Evolutionary conservation across 2,888 invertebrate genomes (phyloP), one percentile per base, ranked within the genome.

Genomic region (Anthophora plumipes): DNA sequence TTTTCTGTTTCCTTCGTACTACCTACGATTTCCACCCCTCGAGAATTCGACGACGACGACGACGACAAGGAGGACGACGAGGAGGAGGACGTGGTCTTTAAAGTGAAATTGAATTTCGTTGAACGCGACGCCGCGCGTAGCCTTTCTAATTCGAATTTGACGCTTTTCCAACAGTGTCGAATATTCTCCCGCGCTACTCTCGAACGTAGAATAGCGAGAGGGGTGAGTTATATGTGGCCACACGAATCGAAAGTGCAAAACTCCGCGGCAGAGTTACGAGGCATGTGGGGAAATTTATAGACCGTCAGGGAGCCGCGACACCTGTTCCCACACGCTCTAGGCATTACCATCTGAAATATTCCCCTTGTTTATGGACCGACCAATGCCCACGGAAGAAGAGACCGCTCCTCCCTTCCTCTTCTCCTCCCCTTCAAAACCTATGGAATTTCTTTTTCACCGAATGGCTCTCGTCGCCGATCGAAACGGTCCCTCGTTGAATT

Each of bases 121-220:
- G 22, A 60, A 39, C 80, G 76, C 68, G 5, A 57, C 77, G 73
- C 55, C 31, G 31, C 31, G 31, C 31, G 31, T 31, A 31, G 57
- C 85, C 81, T 72, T 80, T 82, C 82, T 86, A 86, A 88, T 88
- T 83, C 83, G 82, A 84, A 84, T 85, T 83, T 83, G 82, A 83
- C 85, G 68, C 74, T 82, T 72, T n/a, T 25, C n/a, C 41, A 20
- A 17, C 64, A 52, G n/a, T 31, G 31, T 31, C 31, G 31, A 31
- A 31, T 31, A 31, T 31, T 31, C 31, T 31, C 31, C 2, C 31
- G 31, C 4, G 31, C 31, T 31, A 1, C 31, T 31, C 31, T 31
- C 31, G n/a, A n/a, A n/a, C n/a, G n/a, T n/a, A n/a, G n/a, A n/a
- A n/a, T n/a, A n/a, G n/a, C n/a, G n/a, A n/a, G n/a, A n/a, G n/a